Conservation (phyloP, 2,113 vertebrate species). For the Verasper variegatus region DNA sequence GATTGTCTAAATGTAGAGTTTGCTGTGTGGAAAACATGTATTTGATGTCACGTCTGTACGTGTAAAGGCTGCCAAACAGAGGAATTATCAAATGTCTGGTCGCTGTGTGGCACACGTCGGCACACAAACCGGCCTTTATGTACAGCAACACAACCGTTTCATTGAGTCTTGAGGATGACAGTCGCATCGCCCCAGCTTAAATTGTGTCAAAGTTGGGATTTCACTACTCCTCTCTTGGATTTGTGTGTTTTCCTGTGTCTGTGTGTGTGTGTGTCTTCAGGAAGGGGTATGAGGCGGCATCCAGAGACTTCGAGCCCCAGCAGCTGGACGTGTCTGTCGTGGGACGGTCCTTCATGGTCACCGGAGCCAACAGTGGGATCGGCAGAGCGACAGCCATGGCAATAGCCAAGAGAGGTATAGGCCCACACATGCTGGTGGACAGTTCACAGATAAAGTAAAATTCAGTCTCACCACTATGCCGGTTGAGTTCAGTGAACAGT, state of each 20-base stretch:
- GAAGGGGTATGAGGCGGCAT: slow-evolving; percentile 75
- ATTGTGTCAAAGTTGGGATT: background rate
- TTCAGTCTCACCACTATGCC: too few relatives aligned
- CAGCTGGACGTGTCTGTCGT: slow-evolving; percentile 77
- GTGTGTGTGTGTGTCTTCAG: slow-evolving; percentile 36
- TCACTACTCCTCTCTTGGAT: background rate
- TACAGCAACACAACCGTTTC: slow-evolving; percentile 66
- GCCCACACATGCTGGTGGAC: background rate
- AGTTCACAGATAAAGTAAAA: too few relatives aligned
- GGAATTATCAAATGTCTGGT: slow-evolving; percentile 42
- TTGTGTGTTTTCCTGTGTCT: background rate
- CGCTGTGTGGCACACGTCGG: slow-evolving; percentile 42
- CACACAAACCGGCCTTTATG: slow-evolving; percentile 63
- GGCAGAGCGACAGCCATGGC: slow-evolving; percentile 77
- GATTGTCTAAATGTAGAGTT: background rate
- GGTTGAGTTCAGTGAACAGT: background rate
- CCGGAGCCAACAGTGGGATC: slow-evolving; percentile 83
- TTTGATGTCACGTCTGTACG: background rate
- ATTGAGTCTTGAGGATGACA: slow-evolving; percentile 59
- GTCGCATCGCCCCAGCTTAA: slow-evolving; percentile 1
- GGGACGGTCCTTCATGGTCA: slow-evolving; percentile 82
- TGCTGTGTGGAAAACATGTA: background rate
- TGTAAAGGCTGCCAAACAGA: background rate
- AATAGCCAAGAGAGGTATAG: slow-evolving; percentile 81
- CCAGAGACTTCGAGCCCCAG: slow-evolving; percentile 67